phyloP scores from a whole-genome alignment of 2,888 invertebrate species.

The Lutraria lutraria region DNA sequence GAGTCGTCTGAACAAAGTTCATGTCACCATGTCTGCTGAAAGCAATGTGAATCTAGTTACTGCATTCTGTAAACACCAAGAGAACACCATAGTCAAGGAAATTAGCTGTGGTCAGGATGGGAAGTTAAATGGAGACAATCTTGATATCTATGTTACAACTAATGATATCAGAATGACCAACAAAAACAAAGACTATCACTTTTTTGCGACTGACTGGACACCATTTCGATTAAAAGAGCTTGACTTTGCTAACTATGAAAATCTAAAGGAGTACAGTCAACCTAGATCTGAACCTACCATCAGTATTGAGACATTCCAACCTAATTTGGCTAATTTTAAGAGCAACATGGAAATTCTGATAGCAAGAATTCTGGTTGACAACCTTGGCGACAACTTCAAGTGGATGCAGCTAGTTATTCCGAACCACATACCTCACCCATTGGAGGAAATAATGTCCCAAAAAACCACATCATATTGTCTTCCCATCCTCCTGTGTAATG shows the following conservation, averaged over 20 bases:
- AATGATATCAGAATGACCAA: slow-evolving; percentile 52
- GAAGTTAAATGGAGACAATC: slow-evolving; percentile 60
- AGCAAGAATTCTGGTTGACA: slow-evolving; percentile 22
- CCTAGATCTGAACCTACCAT: neutral
- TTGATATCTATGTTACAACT: slow-evolving; percentile 55
- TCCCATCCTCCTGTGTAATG: too few species aligned
- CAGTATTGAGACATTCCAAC: neutral
- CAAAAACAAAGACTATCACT: slow-evolving; percentile 52
- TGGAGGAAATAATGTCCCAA: slow-evolving; percentile 23
- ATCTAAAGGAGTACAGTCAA: neutral
- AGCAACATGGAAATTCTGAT: slow-evolving; percentile 24
- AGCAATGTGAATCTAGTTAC: slow-evolving; percentile 34
- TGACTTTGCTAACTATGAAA: slow-evolving; percentile 35
- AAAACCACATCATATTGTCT: slow-evolving; percentile 21
- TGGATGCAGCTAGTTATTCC: slow-evolving; percentile 43
- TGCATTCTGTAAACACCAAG: neutral
- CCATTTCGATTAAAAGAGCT: slow-evolving; percentile 23
- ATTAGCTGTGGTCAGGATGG: slow-evolving; percentile 46
- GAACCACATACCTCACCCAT: slow-evolving; percentile 22
- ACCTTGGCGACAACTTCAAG: slow-evolving; percentile 24
- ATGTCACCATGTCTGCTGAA: slow-evolving; percentile 35
- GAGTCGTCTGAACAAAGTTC: slow-evolving; percentile 35
- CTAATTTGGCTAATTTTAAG: slow-evolving; percentile 17
- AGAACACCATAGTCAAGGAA: slow-evolving; percentile 20
- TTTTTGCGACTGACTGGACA: slow-evolving; percentile 54